Base-by-base conservation (phyloP, 2,888 invertebrate species). In the Baronia brevicornis region DNA sequence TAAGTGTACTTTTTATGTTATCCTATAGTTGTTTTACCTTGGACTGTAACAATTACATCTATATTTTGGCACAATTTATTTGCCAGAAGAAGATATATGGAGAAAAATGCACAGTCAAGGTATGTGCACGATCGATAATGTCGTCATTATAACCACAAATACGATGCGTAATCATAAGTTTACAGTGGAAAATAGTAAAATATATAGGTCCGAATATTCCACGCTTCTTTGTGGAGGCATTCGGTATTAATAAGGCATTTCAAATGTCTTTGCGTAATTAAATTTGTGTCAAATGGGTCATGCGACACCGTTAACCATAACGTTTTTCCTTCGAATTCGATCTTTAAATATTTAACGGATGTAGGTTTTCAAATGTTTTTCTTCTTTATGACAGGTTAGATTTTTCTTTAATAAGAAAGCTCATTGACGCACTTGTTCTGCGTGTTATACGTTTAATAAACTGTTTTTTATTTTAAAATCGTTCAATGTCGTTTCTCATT, bases 311-410 rank as follows among this genome's bases (percentile, higher is more conserved):
- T 70, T 68, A 52, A 44, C 23, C 48, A 56, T 70, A 79, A 77
- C 80, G 80, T 74, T 68, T 79, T 73, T 68, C 51, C 75, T 82
- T 82, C 78, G 73, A 79, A 78, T 77, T 78, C 54, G 66, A 72
- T 75, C 79, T 78, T 82, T 66, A 73, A 78, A 79, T 72, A 66
- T 68, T 62, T 80, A 82, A 82, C 82, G 80, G 82, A 77, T 68
- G 72, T 62, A 46, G 50, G 51, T 67, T 77, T 77, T 61, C 60
- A 71, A 67, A 59, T 58, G 47, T 39, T 33, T 37, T 38, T 36
- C 23, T 27, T 33, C 32, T 32, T 35, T 28, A 34, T 44, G 40
- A 43, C 44, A 41, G 32, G 23, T 31, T 30, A 23, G 27, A 17
- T 19, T 36, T 28, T 27, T 23, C 19, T 17, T 5, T 9, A 10